A percentile compares a stretch with the other conserved stretches of the same genome.
Conservation (phyloP, 2,797 vertebrate species). For the Saxicola maurus region DNA sequence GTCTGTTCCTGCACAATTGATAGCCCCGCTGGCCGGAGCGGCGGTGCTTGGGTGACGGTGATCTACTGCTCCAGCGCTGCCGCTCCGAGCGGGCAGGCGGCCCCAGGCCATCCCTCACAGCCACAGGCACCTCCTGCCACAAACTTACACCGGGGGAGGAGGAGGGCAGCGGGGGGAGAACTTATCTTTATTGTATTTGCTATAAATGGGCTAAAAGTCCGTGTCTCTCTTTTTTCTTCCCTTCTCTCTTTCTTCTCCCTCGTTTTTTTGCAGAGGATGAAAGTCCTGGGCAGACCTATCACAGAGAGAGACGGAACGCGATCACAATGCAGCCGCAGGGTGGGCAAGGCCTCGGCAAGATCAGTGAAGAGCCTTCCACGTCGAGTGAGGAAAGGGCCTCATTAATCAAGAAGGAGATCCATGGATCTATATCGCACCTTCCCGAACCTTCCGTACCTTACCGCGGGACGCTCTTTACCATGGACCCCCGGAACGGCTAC, state of each 20-base stretch:
- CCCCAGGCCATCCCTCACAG: slow-evolving; percentile 16
- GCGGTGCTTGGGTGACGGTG: slow-evolving; percentile 15
- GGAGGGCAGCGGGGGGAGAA: background rate
- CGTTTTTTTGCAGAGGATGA: slow-evolving; percentile 84
- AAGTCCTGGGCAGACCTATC: slow-evolving; percentile 86
- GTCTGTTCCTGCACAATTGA: slow-evolving; percentile 18
- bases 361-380: slow-evolving; percentile 92
- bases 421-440: slow-evolving; percentile 89
- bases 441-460: slow-evolving; percentile 89
- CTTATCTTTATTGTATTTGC: slow-evolving; percentile 34
- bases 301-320: slow-evolving; percentile 92
- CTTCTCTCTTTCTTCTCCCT: slow-evolving; percentile 46
- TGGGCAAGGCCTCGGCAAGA: slow-evolving; percentile 77
- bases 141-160: background rate
- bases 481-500: slow-evolving; percentile 94
- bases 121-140: background rate
- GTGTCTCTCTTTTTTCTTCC: slow-evolving; percentile 27
- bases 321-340: slow-evolving; percentile 85
- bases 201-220: slow-evolving; percentile 47
- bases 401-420: slow-evolving; percentile 95
- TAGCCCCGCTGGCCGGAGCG: background rate
- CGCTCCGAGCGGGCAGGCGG: background rate
- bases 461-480: slow-evolving; percentile 88
- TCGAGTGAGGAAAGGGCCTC: slow-evolving; percentile 92
- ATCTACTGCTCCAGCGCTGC: slow-evolving; percentile 26